Base-by-base conservation (phyloP, 2,113 vertebrate species). In the Anseranas semipalmata region DNA sequence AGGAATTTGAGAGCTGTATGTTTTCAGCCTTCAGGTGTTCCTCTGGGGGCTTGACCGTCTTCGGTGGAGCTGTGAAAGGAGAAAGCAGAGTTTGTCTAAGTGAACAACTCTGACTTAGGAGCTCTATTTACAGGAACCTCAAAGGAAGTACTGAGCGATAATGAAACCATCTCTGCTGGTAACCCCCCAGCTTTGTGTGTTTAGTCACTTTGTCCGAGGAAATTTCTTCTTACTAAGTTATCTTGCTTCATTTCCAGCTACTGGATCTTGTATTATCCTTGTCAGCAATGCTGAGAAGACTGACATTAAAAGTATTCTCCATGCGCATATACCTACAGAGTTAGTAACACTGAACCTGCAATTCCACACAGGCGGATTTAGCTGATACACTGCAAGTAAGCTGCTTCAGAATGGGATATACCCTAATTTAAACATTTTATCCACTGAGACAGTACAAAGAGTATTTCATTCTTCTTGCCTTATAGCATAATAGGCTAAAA, bases 21-120 rank as follows among this genome's bases (percentile, higher is more conserved):
- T 96, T 98, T 72, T 99, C 99, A 0, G 98, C 94, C 96, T 99
- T 99, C 96, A 98, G 97, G 75, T 98, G 98, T 43, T 99, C 99
- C 90, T 99, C 99, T 1, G 98, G 95, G 90, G 98, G 97, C 92
- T 98, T 99, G 88, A 98, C 97, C 20, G 98, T 98, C 98, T 99
- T 99, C 65, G 98, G 97, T 1, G 98, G 98, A 96, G 98, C 99
- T 99, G 97, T 4, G 45, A 63, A 79, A 66, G 91, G 89, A 98
- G 87, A 45, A 76, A 66, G 0, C 5, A 45, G 90, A 76, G 87
- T 1, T 15, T 33, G 52, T 72, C 58, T 93, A 48, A 85, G 19
- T 2, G 24, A 75, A 4, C 0, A 33, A 37, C 28, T 58, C 56
- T 19, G 62, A 35, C 10, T 14, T 7, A 1, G 14, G 32, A 39